Base-by-base conservation (phyloP, 2,888 invertebrate genomes). In the Erebia ligea region DNA sequence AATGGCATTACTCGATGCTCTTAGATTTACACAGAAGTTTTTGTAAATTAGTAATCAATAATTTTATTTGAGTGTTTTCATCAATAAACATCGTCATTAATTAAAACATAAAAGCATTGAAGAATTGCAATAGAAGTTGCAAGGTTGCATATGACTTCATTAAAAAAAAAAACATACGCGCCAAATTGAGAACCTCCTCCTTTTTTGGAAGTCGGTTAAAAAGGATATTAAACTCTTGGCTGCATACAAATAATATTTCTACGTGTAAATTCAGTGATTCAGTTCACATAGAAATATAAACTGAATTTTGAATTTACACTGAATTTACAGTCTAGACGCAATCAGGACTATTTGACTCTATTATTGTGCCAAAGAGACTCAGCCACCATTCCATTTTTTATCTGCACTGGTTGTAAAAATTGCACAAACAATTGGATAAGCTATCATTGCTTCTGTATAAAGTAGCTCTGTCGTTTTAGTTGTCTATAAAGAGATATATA, bases 401-500 rank as follows among this genome's bases (percentile, higher is more conserved):
- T 62, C 62, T 62, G 48, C 45, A 11, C 45, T 15, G 45, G 15
- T 8, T 62, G 1, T 21, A 13, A 3, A 42, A 78, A 73, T 77
- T 13, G 25, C 13, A 15, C 71, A 70, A 72, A 65, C 17, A 64
- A 61, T 56, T 52, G 34, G 56, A 69, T 64, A 67, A 17, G 80
- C 79, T 84, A 89, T 86, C 88, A 92, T 87, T 91, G 90, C 84
- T 85, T 87, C 78, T 93, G 93, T 81, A 92, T 86, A 79, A 93
- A 92, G 79, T 88, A 91, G 76, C 81, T 91, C 78, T 92, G 92
- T 79, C 92, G 84, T 79, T 92, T 93, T 56, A 98, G 92, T 84
- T 96, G 95, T 79, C 97, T 94, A 86, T 97, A 97, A 50, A 98
- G 91, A 1, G 96, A 96, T 76, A 97, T 97, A 85, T 98, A 98